Evolutionary conservation across 2,113 vertebrate genomes (phyloP).

Genomic region (Sturnus vulgaris): DNA sequence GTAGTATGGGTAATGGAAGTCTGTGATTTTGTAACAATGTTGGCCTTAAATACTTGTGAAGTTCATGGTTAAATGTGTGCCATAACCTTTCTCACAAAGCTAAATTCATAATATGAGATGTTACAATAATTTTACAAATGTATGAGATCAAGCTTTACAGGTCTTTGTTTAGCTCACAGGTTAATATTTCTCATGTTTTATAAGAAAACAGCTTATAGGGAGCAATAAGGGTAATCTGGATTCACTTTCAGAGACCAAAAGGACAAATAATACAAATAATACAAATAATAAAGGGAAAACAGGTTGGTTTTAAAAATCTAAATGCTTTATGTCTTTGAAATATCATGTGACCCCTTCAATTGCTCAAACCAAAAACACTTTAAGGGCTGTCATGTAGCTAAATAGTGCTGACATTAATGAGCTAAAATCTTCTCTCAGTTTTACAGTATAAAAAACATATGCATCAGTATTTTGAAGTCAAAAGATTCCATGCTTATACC

Average conservation of each 20-base stretch:
- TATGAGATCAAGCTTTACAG: not conserved
- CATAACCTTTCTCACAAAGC: not conserved
- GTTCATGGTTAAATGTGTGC: not conserved
- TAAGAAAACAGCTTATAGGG: not conserved
- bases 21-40: not conserved
- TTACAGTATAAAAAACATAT: conserved; percentile 63
- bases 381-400: not conserved
- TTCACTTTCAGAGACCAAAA: not conserved
- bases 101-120: not conserved
- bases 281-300: conserved; percentile 8
- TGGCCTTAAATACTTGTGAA: not conserved
- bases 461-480: conserved; percentile 50
- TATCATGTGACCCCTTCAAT: not conserved
- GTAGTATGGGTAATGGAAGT: not conserved
- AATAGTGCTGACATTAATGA: conserved; percentile 22
- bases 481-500: not conserved
- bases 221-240: not conserved
- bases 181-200: not conserved
- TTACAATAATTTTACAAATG: not conserved
- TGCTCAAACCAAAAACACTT: conserved; percentile 6
- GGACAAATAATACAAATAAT: not conserved
- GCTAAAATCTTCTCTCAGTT: conserved; percentile 13
- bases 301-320: conserved; percentile 6
- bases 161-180: not conserved
- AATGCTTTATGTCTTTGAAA: conserved; percentile 23